phyloP scores from a whole-genome alignment of 2,113 vertebrate species.

The Bos taurus region ARS-UCD2.0 NC_037357.1:12713501-12714000 shows the following conservation, averaged over 20 bases:
- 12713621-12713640: background rate
- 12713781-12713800: constrained; percentile 36
- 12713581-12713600: background rate
- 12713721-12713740: background rate
- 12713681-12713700: constrained; percentile 3
- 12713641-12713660: background rate
- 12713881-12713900: background rate
- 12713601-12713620: background rate
- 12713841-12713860: constrained; percentile 18
- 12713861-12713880: background rate
- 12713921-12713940: background rate
- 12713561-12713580: background rate
- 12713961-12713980: background rate
- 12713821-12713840: constrained; percentile 40
- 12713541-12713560: background rate
- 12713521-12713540: background rate
- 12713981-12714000: constrained; percentile 17
- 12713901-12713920: background rate
- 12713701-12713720: constrained; percentile 29
- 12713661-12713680: constrained; percentile 34
- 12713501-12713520: background rate
- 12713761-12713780: background rate
- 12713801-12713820: background rate
- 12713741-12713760: background rate
- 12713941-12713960: background rate